Evolutionary conservation across 2,797 vertebrate genomes (phyloP).

Genomic region (Neosalanx taihuensis): DNA sequence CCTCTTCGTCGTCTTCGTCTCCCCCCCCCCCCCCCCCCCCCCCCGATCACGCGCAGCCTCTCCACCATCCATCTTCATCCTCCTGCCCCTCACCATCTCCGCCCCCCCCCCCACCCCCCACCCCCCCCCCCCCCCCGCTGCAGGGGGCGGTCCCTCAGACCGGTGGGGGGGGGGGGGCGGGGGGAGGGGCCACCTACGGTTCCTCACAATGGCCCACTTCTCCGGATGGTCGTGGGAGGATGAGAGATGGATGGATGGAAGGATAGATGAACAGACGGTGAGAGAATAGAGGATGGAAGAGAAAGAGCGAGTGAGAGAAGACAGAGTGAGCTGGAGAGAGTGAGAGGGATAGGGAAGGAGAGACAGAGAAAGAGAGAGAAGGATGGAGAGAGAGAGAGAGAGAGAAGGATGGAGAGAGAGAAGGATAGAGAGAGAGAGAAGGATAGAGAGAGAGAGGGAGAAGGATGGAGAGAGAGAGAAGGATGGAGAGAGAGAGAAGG

Average conservation of each 20-base stretch:
- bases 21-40: no score
- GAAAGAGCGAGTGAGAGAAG: constrained; percentile 1
- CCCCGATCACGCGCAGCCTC: neutral
- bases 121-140: no score
- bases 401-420: no score
- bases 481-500: no score
- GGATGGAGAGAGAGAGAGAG: no score
- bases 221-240: constrained; percentile 4
- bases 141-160: neutral
- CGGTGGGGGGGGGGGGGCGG: no score
- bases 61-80: neutral
- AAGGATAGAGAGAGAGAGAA: no score
- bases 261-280: neutral
- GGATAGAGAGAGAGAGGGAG: no score
- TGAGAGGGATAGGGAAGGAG: no score
- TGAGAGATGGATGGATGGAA: neutral
- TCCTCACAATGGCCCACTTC: constrained; percentile 32
- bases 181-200: neutral
- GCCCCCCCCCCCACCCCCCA: no score
- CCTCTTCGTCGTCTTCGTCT: neutral
- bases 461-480: no score
- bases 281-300: constrained; percentile 4
- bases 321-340: neutral
- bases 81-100: neutral
- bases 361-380: no score